Base-by-base conservation (phyloP, 2,113 vertebrate genomes). In the Chelonoidis abingdonii region DNA sequence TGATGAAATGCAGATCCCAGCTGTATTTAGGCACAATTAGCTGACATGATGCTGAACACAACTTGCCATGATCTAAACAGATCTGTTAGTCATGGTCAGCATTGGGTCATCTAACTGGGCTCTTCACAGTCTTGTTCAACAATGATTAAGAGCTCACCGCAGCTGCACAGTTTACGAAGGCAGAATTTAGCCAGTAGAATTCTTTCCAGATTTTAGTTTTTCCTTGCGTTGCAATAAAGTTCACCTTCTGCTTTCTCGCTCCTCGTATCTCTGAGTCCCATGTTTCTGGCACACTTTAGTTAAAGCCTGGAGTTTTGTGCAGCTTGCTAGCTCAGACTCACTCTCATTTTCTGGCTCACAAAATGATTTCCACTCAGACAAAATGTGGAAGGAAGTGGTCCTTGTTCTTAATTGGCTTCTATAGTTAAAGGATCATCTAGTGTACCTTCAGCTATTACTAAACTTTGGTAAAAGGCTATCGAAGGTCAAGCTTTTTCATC, bases 381-480 rank as follows among this genome's bases (percentile, higher is more conserved):
- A 78, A 78, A 78, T 78, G 12, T 35, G 31, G 86, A 27, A 79
- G 93, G 83, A 92, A 94, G 62, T 8, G 35, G 59, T 84, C 83
- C 24, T 54, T 84, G 86, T 31, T 78, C 84, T 89, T 12, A 27
- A 72, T 8, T 54, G 91, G 69, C 35, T 22, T 94, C 89, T 86
- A 82, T 6, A 88, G 88, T 47, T 44, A 82, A 81, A 84, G 88
- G 69, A 92, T 92, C 79, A 86, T 84, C 1, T 87, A 78, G 84
- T 84, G 86, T 89, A 49, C 80, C 89, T 83, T 94, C 84, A 87
- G 27, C 90, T 83, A 25, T 87, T 22, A 85, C 65, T 24, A 87
- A 84, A 87, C 91, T 87, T 95, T 96, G 91, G 87, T 84, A 89
- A 95, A 95, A 96, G 90, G 94, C 76, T 92, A 86, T 57, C 5